Evolutionary conservation across 1,140 invertebrate species (phyloP), one percentile per base, ranked within the genome.

Genomic region (Papilio machaon): DNA sequence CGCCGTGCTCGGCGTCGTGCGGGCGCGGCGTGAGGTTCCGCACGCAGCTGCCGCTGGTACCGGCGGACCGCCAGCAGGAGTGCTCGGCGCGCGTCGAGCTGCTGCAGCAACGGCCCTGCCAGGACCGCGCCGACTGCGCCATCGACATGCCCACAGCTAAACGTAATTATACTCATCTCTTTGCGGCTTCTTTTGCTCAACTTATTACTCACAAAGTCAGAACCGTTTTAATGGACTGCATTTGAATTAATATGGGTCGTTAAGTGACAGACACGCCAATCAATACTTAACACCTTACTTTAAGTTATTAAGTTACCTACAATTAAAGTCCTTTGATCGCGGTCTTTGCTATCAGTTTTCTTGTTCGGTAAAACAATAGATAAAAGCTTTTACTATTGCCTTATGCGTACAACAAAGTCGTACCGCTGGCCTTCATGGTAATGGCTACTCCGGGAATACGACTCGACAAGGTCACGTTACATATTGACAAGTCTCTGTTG

Each of bases 121-220:
- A 95, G 10, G 96, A 97, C 67, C 94, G 95, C 35, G 92, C 95
- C 6, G 96, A 97, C 88, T 98, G 97, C 89, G 95, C 95, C 8
- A 95, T 97, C 81, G 96, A 97, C 85, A 95, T 96, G 95, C 95
- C 95, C 17, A 96, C 96, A 52, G 97, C 97, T n/a, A 97, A 97
- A 94, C 95, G 96, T 97, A 81, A 92, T 88, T 85, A 74, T 70
- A 43, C 54, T 35, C 54, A 60, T 38, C 13, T 4, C 5, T 19
- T 30, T 67, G 46, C 15, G 19, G 46, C 23, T 15, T 23, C 9
- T 13, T 46, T n/a, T 7, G 15, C 15, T 52, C 49, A 6, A 15
- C 49, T 17, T 43, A 30, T 2, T 30, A 2, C 23, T 30, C 23
- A 30, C 23, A 30, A 30, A 30, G 23, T 30, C 23, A 30, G 2